Conservation (phyloP, 2,113 vertebrate genomes). For the Cnemophilus loriae region DNA sequence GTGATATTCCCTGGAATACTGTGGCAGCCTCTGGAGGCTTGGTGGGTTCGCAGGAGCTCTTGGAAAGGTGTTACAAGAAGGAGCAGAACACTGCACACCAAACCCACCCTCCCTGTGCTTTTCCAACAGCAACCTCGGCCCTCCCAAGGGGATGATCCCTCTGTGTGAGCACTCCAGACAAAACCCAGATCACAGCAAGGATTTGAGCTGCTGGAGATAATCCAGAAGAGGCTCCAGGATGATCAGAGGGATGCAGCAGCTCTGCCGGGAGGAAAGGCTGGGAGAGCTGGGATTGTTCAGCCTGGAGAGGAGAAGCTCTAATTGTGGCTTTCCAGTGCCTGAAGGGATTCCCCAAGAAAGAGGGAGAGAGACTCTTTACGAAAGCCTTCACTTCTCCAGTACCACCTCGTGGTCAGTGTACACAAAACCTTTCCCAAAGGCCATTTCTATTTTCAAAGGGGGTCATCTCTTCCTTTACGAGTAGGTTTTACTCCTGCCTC, state of each 20-base stretch:
- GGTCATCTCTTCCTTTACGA: neutral
- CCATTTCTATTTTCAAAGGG: neutral
- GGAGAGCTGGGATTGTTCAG: neutral
- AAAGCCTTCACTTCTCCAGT: neutral
- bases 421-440: neutral
- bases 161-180: neutral
- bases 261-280: neutral
- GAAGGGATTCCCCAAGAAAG: neutral
- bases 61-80: neutral
- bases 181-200: neutral
- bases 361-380: neutral
- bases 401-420: neutral
- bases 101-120: neutral
- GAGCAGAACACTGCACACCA: neutral
- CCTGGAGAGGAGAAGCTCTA: neutral
- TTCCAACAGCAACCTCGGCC: neutral
- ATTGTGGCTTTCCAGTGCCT: neutral
- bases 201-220: rapidly evolving
- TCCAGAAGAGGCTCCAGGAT: neutral
- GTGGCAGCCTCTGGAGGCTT: neutral
- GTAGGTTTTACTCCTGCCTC: neutral
- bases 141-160: neutral
- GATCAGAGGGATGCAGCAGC: neutral
- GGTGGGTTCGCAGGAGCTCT: neutral
- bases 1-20: neutral